phyloP scores from a whole-genome alignment of 2,797 vertebrate genomes.

The Argentina silus region DNA sequence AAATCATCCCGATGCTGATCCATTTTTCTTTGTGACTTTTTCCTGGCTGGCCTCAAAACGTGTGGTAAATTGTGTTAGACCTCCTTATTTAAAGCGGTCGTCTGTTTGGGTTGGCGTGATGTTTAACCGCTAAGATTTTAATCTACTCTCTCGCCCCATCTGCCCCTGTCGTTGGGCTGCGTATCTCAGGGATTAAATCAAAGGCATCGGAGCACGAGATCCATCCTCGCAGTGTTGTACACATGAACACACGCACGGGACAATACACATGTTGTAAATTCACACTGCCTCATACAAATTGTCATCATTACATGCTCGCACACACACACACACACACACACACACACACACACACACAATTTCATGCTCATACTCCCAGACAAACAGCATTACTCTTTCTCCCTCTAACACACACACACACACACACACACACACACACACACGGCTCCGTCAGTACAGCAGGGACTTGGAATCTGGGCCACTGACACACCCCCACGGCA shows the following conservation, averaged over 20 bases:
- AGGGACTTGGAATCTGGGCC: conserved; percentile 40
- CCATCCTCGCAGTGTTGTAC: conserved; percentile 14
- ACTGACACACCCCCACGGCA: conserved; percentile 36
- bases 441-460: neutral
- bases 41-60: conserved; percentile 10
- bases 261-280: conserved; percentile 3
- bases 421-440: conserved; percentile 28
- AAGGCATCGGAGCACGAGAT: conserved; percentile 40
- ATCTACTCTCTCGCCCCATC: conserved; percentile 74
- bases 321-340: neutral
- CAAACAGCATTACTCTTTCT: too few species aligned
- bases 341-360: too few species aligned
- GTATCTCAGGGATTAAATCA: conserved; percentile 62
- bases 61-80: conserved; percentile 48
- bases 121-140: conserved; percentile 67
- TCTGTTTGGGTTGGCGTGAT: conserved; percentile 60
- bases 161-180: conserved; percentile 55
- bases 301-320: conserved; percentile 31
- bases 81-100: conserved; percentile 32
- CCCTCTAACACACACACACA: neutral
- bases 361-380: too few species aligned
- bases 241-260: conserved; percentile 16
- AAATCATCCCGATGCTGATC: conserved; percentile 9
- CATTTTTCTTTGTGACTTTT: conserved; percentile 5
- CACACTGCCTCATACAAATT: conserved; percentile 39